Evolutionary conservation across 53 echinoderm and acorn worm species (phyloP).

Genomic region (Glandiceps talaboti): DNA sequence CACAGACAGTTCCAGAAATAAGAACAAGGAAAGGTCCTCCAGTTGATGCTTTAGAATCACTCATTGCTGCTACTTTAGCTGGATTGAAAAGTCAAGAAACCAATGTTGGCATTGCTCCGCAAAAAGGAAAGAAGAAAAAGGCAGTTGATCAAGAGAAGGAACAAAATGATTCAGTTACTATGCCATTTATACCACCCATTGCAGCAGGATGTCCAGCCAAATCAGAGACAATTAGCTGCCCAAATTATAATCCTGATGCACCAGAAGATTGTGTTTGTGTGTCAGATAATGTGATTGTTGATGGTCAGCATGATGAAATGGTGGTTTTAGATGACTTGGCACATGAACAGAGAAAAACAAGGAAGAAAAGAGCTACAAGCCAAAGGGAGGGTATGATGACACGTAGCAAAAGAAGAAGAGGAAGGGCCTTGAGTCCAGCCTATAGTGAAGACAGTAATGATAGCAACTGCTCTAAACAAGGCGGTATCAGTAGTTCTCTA

Average conservation of each 20-base stretch:
- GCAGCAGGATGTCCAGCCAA: not conserved
- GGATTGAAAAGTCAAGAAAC: not conserved
- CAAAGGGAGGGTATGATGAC: not conserved
- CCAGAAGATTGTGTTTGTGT: not conserved
- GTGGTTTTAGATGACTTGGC: not conserved
- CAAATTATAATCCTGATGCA: not conserved
- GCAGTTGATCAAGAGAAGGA: not conserved
- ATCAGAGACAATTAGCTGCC: not conserved
- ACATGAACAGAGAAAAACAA: not conserved
- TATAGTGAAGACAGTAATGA: not conserved
- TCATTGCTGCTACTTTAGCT: not conserved
- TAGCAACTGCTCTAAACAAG: not conserved
- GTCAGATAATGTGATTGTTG: not conserved
- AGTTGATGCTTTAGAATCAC: not conserved
- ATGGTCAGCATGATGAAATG: not conserved
- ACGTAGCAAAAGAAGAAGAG: not conserved
- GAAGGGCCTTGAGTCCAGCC: not conserved
- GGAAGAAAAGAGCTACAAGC: not conserved
- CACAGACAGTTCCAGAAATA: not conserved
- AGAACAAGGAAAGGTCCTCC: not conserved
- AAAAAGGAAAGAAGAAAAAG: not conserved
- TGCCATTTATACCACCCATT: not conserved
- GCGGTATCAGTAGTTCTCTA: conserved; percentile 8
- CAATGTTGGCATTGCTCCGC: not conserved
- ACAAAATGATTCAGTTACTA: not conserved